These are phyloP conservation scores for Zapus hudsonius DNA, from an alignment of 2,113 vertebrate species.

Conservation along the genomic window DNA sequence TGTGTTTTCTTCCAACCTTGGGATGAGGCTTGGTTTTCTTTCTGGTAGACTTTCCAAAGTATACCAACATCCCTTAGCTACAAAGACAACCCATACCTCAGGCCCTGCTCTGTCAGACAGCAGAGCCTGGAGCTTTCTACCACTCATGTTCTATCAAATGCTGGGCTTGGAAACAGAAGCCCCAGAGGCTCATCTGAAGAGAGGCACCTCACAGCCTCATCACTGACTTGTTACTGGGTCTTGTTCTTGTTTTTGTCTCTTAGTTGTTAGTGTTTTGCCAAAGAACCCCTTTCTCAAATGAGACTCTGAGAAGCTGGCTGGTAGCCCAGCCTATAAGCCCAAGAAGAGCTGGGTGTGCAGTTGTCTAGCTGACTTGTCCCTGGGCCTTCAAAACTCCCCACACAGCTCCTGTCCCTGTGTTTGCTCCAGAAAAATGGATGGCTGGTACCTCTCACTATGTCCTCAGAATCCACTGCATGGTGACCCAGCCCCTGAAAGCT, in stretches of 20 bases:
- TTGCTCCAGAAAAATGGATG: not conserved
- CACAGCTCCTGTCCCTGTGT: not conserved
- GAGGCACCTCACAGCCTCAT: no score
- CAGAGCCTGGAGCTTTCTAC: not conserved
- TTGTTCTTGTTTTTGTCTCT: not conserved
- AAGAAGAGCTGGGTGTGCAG: rapidly evolving
- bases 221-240: not conserved
- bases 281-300: not conserved
- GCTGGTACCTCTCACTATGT: no score
- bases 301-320: not conserved
- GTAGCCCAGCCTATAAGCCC: rapidly evolving
- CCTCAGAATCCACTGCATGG: not conserved
- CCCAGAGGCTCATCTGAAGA: not conserved
- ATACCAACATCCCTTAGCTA: not conserved
- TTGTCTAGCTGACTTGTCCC: not conserved
- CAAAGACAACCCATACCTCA: no score
- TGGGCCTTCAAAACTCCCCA: not conserved
- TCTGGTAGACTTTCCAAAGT: not conserved
- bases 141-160: not conserved
- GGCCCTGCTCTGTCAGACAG: no score
- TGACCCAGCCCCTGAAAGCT: not conserved
- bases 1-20: not conserved
- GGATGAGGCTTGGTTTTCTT: not conserved
- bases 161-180: not conserved
- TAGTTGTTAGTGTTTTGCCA: not conserved